Evolutionary conservation across 2,888 invertebrate genomes (phyloP).

Genomic region (Lithodes maja): DNA sequence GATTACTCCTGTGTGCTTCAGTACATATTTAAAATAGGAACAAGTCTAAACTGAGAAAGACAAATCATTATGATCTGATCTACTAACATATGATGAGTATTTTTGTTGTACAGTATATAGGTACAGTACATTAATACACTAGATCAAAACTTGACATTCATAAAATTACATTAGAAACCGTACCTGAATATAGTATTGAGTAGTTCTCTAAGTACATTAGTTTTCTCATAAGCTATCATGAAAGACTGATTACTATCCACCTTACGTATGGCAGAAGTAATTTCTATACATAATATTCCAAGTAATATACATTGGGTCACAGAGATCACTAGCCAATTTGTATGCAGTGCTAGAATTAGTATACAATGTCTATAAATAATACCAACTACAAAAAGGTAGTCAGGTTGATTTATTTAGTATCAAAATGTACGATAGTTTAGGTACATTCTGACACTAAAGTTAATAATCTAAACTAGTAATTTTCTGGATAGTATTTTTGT

Average conservation of each 20-base stretch:
- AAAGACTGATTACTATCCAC: slow-evolving; percentile 31
- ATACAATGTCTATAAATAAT: too few species aligned
- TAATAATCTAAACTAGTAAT: too few species aligned
- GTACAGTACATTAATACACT: background rate
- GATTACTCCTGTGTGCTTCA: slow-evolving; percentile 24
- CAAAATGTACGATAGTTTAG: too few species aligned
- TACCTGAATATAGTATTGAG: slow-evolving; percentile 13
- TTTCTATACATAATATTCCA: background rate
- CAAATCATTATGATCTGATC: background rate
- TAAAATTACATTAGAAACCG: slow-evolving; percentile 14
- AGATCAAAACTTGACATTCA: background rate
- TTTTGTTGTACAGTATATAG: background rate
- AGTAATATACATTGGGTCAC: slow-evolving; percentile 43
- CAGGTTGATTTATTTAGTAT: too few species aligned
- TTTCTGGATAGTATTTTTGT: too few species aligned
- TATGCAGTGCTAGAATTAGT: too few species aligned
- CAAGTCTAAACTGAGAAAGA: slow-evolving; percentile 14
- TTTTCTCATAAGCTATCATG: slow-evolving; percentile 26
- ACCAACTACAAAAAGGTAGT: too few species aligned
- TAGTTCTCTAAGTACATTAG: slow-evolving; percentile 1
- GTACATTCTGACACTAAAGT: too few species aligned
- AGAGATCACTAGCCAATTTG: too few species aligned
- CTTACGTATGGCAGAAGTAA: slow-evolving; percentile 20
- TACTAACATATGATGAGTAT: too few species aligned
- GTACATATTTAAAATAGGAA: background rate